Base-by-base conservation (phyloP, 2,888 invertebrate species). In the Drosophila recens region DNA sequence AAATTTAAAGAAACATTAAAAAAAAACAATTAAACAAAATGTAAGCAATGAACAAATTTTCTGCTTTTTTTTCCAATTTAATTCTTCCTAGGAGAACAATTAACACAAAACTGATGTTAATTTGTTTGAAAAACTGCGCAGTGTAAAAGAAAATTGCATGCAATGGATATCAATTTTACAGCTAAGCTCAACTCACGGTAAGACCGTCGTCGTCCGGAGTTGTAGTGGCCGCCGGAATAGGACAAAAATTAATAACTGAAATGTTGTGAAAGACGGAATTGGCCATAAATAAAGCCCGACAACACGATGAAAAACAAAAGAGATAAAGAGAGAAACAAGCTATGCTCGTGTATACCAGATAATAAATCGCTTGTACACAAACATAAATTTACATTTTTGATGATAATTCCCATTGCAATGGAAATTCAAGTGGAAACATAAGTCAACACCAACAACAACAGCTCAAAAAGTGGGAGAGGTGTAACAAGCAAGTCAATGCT, bases 301-400 rank as follows among this genome's bases (percentile, higher is more conserved):
- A 38, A 17, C 3, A 40, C 27, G 17, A 36, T 15, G 23, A 34
- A 36, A 10, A 11, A 34, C 17, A 36, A 30, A 36, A 4, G 23
- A 10, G 2, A 23, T 1, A 17, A 64, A 67, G 20, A 59, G 27
- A 57, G 36, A 48, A n/a, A 17, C 23, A 17, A 43, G 20, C 56
- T 17, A 52, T 34, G 43, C 20, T 13, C 43, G 52, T 51, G 36
- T 45, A 40, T 15, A 53, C 43, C 45, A 49, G 77, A 77, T 72
- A 86, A 87, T 88, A 87, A 90, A 89, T 87, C 81, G 83, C 64
- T 56, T 51, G 65, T 73, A 69, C 59, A 72, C 53, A 76, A 80
- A 87, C 89, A 87, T 90, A 87, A 87, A 87, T 87, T 87, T 88
- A 79, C 77, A 87, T 87, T 83, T 90, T 87, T 88, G 86, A 87